These are phyloP conservation scores for Chaetura pelagica DNA, from an alignment of 2,113 vertebrate species.

Conservation along the genomic window DNA sequence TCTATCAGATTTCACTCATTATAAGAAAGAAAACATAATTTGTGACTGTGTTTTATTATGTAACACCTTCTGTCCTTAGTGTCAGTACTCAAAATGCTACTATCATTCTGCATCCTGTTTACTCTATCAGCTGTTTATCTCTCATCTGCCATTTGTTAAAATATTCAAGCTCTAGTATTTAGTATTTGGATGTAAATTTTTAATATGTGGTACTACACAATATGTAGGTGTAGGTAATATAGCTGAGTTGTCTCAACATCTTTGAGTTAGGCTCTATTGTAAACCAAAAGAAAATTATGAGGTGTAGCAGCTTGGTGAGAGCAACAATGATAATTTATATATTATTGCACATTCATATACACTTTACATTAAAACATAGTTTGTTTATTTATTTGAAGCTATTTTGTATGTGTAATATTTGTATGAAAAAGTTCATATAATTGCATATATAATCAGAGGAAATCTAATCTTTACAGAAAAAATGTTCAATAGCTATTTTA, in stretches of 20 bases:
- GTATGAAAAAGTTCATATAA: not conserved
- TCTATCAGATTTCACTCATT: constrained; percentile 62
- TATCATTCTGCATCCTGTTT: constrained; percentile 69
- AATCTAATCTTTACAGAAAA: not conserved
- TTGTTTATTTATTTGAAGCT: not conserved
- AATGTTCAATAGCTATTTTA: not conserved
- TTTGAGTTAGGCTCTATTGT: not conserved
- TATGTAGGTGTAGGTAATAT: not conserved
- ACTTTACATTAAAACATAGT: not conserved
- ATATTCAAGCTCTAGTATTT: not conserved
- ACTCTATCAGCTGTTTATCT: constrained; percentile 61
- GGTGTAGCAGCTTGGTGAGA: not conserved
- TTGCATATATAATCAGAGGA: not conserved
- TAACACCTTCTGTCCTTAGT: constrained; percentile 64
- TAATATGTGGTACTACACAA: not conserved
- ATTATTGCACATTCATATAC: not conserved
- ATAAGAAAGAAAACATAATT: constrained; percentile 38
- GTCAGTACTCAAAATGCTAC: constrained; percentile 42
- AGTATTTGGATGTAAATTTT: not conserved
- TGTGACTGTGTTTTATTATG: constrained; percentile 68
- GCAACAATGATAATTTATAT: not conserved
- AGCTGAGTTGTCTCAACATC: not conserved
- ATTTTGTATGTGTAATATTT: not conserved
- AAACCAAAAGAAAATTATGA: not conserved
- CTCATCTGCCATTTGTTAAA: constrained; percentile 35